A percentile compares a stretch with the other conserved stretches of the same genome.
Conservation (phyloP, 2,797 vertebrate species). For the Saxicola maurus region DNA sequence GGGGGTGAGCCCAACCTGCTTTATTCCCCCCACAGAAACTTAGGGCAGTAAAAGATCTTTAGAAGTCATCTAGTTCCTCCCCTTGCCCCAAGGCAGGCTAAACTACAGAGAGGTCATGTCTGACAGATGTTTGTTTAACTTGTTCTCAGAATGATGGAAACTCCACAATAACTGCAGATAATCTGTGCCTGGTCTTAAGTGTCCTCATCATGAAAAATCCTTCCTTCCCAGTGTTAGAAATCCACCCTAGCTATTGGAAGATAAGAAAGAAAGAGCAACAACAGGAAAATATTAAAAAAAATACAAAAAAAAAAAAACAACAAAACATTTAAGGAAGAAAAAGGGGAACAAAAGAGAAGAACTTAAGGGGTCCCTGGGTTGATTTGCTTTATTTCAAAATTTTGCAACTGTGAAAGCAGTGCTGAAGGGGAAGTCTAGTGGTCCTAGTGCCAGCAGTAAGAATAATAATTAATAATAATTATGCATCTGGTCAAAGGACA, state of each 20-base stretch:
- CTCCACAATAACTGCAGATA: not conserved
- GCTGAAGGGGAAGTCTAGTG: not conserved
- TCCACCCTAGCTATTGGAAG: not conserved
- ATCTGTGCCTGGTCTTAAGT: not conserved
- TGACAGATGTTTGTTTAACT: constrained; percentile 36
- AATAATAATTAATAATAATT: constrained; percentile 30
- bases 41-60: not conserved
- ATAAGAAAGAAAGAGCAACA: not conserved
- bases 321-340: not conserved
- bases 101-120: not conserved
- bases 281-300: not conserved
- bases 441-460: not conserved
- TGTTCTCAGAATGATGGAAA: not conserved
- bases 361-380: not conserved
- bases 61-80: not conserved
- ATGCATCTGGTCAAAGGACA: not conserved
- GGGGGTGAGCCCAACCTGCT: not conserved
- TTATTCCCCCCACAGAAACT: not conserved
- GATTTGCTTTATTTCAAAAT: not conserved
- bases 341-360: not conserved
- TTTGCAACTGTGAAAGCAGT: not conserved
- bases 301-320: not conserved
- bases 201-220: not conserved
- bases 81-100: not conserved
- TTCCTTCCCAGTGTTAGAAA: not conserved